A percentile compares a stretch with the other conserved stretches of the same genome.
Evolutionary conservation across 2,113 vertebrate species (phyloP).

Genomic region (Hiodon tergisus): DNA sequence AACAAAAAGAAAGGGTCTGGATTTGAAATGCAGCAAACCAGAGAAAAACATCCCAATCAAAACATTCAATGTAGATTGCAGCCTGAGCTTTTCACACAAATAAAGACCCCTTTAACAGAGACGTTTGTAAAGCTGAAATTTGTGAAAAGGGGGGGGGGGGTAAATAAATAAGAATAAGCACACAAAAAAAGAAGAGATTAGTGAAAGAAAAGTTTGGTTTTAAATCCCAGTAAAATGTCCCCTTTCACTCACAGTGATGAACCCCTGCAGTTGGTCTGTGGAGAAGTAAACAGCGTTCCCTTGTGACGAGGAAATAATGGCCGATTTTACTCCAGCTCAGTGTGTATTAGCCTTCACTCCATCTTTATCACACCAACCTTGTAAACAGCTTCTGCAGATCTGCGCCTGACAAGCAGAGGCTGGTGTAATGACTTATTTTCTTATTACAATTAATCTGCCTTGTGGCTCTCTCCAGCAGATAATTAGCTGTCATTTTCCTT

Average conservation of each 20-base stretch:
- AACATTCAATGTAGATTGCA: slow-evolving; percentile 3
- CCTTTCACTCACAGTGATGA: not conserved
- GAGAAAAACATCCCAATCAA: slow-evolving; percentile 1
- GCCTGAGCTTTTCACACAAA: slow-evolving; percentile 1
- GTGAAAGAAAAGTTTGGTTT: not conserved
- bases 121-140: not conserved
- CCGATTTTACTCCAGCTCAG: slow-evolving; percentile 19
- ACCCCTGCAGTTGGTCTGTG: not conserved
- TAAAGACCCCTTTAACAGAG: not conserved
- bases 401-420: slow-evolving; percentile 45
- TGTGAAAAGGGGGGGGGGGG: not conserved
- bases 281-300: too few species aligned
- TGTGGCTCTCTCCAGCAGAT: slow-evolving; percentile 51
- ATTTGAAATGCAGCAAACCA: slow-evolving; percentile 2
- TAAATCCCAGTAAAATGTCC: not conserved
- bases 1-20: not conserved
- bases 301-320: not conserved
- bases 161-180: too few species aligned
- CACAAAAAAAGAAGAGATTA: not conserved
- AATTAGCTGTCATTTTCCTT: slow-evolving; percentile 58
- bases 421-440: slow-evolving; percentile 44
- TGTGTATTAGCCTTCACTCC: slow-evolving; percentile 38
- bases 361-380: slow-evolving; percentile 40
- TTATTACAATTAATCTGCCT: slow-evolving; percentile 52
- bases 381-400: slow-evolving; percentile 51